Conservation (phyloP, 2,888 invertebrate species). For the Arge pagana region DNA sequence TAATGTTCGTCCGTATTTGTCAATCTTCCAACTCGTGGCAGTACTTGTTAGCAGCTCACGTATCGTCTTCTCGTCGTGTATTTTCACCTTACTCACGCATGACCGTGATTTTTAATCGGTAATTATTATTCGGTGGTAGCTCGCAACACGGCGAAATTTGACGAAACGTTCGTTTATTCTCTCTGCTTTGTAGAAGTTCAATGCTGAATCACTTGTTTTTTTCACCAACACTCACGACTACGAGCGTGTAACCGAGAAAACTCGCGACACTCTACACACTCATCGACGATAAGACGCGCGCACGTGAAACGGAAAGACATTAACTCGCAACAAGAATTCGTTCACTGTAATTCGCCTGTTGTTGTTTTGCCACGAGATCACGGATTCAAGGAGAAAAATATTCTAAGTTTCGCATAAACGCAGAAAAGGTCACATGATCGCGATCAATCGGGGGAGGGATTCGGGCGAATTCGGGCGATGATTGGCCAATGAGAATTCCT, state of each 20-base stretch:
- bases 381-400: constrained; percentile 43
- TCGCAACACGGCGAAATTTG: constrained; percentile 19
- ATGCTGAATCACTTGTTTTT: constrained; percentile 1
- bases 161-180: constrained; percentile 3
- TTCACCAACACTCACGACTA: not conserved
- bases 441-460: constrained; percentile 40
- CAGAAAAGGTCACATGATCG: constrained; percentile 50
- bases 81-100: constrained; percentile 35
- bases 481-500: constrained; percentile 36
- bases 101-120: constrained; percentile 48
- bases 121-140: constrained; percentile 26
- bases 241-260: not conserved
- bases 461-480: no score
- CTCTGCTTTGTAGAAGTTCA: not conserved
- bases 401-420: constrained; percentile 43
- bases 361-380: constrained; percentile 50
- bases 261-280: not conserved
- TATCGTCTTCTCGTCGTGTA: constrained; percentile 34
- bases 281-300: not conserved
- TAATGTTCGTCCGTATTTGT: no score
- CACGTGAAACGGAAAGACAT: not conserved
- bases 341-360: constrained; percentile 37
- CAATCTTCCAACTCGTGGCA: no score
- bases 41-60: constrained; percentile 33
- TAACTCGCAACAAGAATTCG: not conserved